phyloP scores from a whole-genome alignment of 2,888 invertebrate species.

The Nesidiocoris tenuis region DNA sequence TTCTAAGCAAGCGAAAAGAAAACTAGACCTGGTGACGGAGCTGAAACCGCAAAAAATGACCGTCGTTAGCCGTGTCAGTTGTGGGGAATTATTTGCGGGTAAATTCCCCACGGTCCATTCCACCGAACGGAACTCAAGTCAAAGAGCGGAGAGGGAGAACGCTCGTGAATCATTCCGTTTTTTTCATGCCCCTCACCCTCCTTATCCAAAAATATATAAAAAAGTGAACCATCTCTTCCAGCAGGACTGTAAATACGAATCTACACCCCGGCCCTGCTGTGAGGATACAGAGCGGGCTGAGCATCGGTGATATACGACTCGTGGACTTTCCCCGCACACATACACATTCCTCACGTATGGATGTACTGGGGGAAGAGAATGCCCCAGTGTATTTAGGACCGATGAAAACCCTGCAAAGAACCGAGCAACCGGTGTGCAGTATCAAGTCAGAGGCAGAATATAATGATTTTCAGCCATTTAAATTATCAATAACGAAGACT shows the following conservation, averaged over 20 bases:
- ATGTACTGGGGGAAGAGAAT: neutral
- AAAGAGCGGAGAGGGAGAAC: neutral
- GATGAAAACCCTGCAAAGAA: conserved; percentile 29
- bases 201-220: neutral
- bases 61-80: neutral
- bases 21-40: neutral
- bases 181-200: neutral
- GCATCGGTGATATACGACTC: neutral
- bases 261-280: conserved; percentile 11
- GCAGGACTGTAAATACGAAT: conserved; percentile 31
- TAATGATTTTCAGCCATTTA: no score
- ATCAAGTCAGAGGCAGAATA: no score
- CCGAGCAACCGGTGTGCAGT: no score
- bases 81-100: neutral
- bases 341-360: neutral
- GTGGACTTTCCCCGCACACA: neutral
- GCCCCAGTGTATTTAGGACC: conserved; percentile 27
- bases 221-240: conserved; percentile 3
- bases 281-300: neutral
- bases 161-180: conserved; percentile 19
- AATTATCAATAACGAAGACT: no score
- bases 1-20: no score
- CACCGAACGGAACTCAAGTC: neutral
- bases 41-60: neutral
- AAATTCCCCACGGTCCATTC: neutral